Evolutionary conservation across 1,140 invertebrate species (phyloP), one percentile per base, ranked within the genome.

Genomic region (Philaenus spumarius): DNA sequence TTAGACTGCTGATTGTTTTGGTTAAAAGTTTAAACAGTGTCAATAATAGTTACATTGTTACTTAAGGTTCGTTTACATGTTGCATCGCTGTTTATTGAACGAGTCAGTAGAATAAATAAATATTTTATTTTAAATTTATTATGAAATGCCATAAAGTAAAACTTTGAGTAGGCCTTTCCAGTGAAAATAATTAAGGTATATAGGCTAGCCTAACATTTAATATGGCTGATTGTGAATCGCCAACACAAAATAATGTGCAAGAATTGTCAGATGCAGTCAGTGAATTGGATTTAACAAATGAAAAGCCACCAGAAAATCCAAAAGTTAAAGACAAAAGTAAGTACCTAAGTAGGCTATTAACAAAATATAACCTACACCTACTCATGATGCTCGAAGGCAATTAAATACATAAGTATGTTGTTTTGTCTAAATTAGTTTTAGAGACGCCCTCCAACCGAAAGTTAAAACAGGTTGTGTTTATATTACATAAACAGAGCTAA

Each of bases 271-370:
- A 56, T 11, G 43, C 43, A n/a, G 22, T 30, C 23, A 40, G 54
- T 56, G 43, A 56, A 46, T 3, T 17, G 7, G 43, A 45, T 24
- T 46, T 56, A 22, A 47, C 9, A 23, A 22, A 14, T 11, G 54
- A 56, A 15, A 56, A 56, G 26, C 11, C 40, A 2, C 14, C 43
- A 30, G 40, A 45, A 9, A 20, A 14, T 6, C 4, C 40, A 6
- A 26, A 34, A 30, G 6, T 17, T 2, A 45, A 56, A 56, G 22
- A 47, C 1, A 34, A 34, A 40, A 56, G 40, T 34, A 35, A 22
- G 40, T 46, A 30, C 5, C 23, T 37, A 11, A 15, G 17, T 51
- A 30, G 24, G 42, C 12, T 26, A 4, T 2, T 56, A 47, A 12
- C 17, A 39, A 19, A 46, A 14, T 46, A 20, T 14, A 45, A 20